Percentiles rank a stretch among this genome's conserved stretches.
These are phyloP conservation scores for Tipula helvola DNA, from an alignment of 2,888 invertebrate genomes.

Conservation along the genomic window DNA sequence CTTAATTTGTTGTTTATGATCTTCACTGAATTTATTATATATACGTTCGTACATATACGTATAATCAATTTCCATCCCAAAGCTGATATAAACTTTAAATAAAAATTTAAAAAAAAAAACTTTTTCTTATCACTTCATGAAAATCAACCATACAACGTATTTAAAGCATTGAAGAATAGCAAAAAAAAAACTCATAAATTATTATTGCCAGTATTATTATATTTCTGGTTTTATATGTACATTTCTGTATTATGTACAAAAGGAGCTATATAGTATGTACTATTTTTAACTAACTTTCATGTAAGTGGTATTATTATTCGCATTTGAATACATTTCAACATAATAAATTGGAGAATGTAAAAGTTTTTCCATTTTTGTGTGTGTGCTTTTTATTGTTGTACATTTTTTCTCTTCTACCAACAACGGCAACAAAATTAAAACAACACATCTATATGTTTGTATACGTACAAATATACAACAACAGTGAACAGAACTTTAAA, in stretches of 20 bases:
- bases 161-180: not conserved
- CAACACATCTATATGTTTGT: not conserved
- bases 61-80: not conserved
- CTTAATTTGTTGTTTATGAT: not conserved
- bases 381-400: not conserved
- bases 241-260: not conserved
- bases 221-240: not conserved
- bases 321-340: not conserved
- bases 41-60: not conserved
- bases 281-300: not conserved
- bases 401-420: not conserved
- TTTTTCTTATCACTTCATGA: not conserved
- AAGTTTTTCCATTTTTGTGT: not conserved
- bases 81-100: not conserved
- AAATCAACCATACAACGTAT: not conserved
- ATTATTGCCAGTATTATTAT: not conserved
- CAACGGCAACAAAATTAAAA: not conserved
- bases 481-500: not conserved
- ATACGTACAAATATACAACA: not conserved
- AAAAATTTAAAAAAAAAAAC: not conserved
- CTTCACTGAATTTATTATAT: not conserved
- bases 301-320: not conserved
- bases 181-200: not conserved
- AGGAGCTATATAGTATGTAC: not conserved
- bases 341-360: not conserved